Evolutionary conservation across 2,888 invertebrate genomes (phyloP).

Genomic region (Odontocerum albicorne): DNA sequence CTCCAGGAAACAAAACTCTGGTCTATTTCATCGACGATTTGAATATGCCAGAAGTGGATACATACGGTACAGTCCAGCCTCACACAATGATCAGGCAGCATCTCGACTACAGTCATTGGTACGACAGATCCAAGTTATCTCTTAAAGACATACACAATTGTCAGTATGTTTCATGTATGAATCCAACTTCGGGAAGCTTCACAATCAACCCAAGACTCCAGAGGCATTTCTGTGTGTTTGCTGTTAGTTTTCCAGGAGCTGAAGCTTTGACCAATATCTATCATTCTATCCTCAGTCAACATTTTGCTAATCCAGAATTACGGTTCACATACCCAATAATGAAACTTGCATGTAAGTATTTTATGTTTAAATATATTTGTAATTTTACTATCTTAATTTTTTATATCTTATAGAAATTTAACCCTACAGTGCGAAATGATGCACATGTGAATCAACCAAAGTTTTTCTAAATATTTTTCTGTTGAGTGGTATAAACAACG

Average conservation of each 20-base stretch:
- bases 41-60: slow-evolving; percentile 94
- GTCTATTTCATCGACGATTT: slow-evolving; percentile 96
- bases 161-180: slow-evolving; percentile 97
- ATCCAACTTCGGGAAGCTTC: slow-evolving; percentile 96
- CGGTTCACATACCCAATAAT: slow-evolving; percentile 72
- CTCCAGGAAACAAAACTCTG: slow-evolving; percentile 90
- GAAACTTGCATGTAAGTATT: slow-evolving; percentile 59
- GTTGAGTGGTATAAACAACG: too few species aligned
- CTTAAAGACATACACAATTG: slow-evolving; percentile 96
- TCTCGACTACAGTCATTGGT: slow-evolving; percentile 95
- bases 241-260: slow-evolving; percentile 76
- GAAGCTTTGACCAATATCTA: slow-evolving; percentile 90
- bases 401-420: too few species aligned
- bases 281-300: slow-evolving; percentile 83
- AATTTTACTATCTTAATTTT: slow-evolving; percentile 1
- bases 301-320: slow-evolving; percentile 79
- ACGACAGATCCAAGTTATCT: slow-evolving; percentile 83
- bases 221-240: slow-evolving; percentile 86
- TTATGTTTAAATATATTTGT: not conserved
- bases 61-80: slow-evolving; percentile 94
- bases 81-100: slow-evolving; percentile 95
- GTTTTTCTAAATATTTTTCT: too few species aligned
- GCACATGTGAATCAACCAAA: too few species aligned
- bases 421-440: too few species aligned
- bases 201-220: slow-evolving; percentile 94